A percentile compares a stretch with the other conserved stretches of the same genome.
phyloP scores from a whole-genome alignment of 37 sponge, comb jelly and placozoan genomes.

The Eunapius fragilis region DNA sequence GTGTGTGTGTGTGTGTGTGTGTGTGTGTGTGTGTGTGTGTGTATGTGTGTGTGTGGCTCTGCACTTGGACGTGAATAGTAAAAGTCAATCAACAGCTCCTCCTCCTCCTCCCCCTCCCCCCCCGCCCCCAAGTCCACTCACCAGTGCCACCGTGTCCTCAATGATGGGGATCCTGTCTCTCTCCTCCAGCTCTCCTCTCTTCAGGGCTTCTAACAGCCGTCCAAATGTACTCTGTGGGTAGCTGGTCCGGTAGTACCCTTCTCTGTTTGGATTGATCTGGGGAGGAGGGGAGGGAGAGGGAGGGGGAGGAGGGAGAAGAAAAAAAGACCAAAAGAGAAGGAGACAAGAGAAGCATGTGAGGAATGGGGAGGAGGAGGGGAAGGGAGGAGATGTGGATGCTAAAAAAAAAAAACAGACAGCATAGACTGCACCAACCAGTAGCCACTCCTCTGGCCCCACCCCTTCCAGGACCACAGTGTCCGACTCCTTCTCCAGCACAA shows the following conservation, averaged over 20 bases:
- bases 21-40: no score
- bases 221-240: slow-evolving; percentile 80
- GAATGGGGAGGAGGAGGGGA: background rate
- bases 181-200: slow-evolving; percentile 50
- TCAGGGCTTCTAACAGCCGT: slow-evolving; percentile 68
- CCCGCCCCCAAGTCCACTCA: background rate
- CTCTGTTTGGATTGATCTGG: slow-evolving; percentile 67
- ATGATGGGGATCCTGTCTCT: slow-evolving; percentile 79
- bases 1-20: no score
- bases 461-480: slow-evolving; percentile 54
- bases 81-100: no score
- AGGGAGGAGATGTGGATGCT: background rate
- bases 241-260: slow-evolving; percentile 91
- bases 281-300: background rate
- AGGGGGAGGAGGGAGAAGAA: background rate
- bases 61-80: no score
- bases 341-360: background rate
- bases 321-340: background rate
- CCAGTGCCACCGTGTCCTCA: slow-evolving; percentile 83
- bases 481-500: slow-evolving; percentile 56
- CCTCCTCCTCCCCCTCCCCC: background rate
- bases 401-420: background rate
- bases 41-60: no score
- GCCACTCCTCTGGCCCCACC: slow-evolving; percentile 59
- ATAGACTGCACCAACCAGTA: slow-evolving; percentile 35